These are phyloP conservation scores for Odontamblyopus rebecca DNA, from an alignment of 2,797 vertebrate genomes.

Conservation along the genomic window DNA sequence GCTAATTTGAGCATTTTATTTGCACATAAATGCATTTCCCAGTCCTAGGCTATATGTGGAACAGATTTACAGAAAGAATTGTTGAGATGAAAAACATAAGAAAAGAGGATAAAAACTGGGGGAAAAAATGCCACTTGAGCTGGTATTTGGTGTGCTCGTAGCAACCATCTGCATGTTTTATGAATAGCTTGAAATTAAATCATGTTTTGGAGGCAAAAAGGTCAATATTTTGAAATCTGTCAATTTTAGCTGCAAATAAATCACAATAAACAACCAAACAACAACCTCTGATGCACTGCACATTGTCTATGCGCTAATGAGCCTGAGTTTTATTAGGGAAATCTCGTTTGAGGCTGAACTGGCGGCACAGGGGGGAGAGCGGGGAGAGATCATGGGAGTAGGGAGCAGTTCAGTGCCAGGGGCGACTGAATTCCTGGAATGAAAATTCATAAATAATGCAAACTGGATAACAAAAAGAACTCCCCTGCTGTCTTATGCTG, in stretches of 20 bases:
- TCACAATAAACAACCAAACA: conserved; percentile 26
- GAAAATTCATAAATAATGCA: conserved; percentile 82
- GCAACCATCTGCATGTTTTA: not conserved
- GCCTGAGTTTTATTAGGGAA: conserved; percentile 60
- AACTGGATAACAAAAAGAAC: conserved; percentile 75
- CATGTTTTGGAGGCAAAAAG: conserved; percentile 3
- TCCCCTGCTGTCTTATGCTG: conserved; percentile 64
- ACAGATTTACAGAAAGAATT: not conserved
- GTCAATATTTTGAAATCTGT: conserved; percentile 9
- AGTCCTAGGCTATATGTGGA: not conserved
- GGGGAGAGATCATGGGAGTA: conserved; percentile 59
- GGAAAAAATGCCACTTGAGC: not conserved
- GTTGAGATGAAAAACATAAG: not conserved
- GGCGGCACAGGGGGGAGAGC: conserved; percentile 41
- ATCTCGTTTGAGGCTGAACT: conserved; percentile 50
- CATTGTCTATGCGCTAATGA: conserved; percentile 63
- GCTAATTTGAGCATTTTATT: too few relatives aligned
- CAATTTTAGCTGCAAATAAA: conserved; percentile 3
- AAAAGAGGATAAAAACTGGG: not conserved
- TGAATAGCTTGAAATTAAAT: not conserved
- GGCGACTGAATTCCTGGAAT: conserved; percentile 78
- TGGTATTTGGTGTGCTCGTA: not conserved
- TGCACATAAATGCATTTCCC: not conserved
- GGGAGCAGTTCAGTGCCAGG: conserved; percentile 67
- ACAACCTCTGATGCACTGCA: conserved; percentile 48